A percentile compares a stretch with the other conserved stretches of the same genome.
phyloP scores from a whole-genome alignment of 1,140 invertebrate genomes.

The Atta colombica region DNA sequence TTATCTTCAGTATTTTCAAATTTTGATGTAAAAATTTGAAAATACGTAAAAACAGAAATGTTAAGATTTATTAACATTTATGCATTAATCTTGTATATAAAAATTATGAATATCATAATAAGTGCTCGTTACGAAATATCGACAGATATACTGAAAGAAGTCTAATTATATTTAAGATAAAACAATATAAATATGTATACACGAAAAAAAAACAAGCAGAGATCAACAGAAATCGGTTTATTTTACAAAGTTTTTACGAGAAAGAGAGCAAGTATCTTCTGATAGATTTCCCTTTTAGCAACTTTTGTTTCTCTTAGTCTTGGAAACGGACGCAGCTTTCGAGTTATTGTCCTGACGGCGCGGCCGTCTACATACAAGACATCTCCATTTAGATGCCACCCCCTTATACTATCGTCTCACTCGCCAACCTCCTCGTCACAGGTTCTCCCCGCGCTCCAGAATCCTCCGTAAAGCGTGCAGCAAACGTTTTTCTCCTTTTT shows the following conservation, averaged over 20 bases:
- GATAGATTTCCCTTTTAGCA: slow-evolving; percentile 83
- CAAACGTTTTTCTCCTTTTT: slow-evolving; percentile 61
- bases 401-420: slow-evolving; percentile 65
- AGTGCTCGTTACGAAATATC: background rate
- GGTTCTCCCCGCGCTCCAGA: slow-evolving; percentile 4
- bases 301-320: slow-evolving; percentile 82
- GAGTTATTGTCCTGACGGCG: slow-evolving; percentile 80
- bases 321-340: slow-evolving; percentile 77
- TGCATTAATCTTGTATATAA: background rate
- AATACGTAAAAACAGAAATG: background rate
- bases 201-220: background rate
- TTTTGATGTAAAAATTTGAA: too few species aligned
- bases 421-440: slow-evolving; percentile 61
- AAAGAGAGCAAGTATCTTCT: slow-evolving; percentile 63
- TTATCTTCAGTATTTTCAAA: too few species aligned
- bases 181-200: background rate
- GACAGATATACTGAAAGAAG: background rate
- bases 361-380: slow-evolving; percentile 84
- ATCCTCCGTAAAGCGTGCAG: slow-evolving; percentile 7
- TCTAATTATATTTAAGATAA: slow-evolving; percentile 1
- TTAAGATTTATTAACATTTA: background rate
- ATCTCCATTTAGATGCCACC: slow-evolving; percentile 85
- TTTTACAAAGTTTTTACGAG: slow-evolving; percentile 36
- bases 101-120: background rate
- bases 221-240: slow-evolving; percentile 37